phyloP scores from a whole-genome alignment of 2,888 invertebrate genomes.

The Galerucella calmariensis region DNA sequence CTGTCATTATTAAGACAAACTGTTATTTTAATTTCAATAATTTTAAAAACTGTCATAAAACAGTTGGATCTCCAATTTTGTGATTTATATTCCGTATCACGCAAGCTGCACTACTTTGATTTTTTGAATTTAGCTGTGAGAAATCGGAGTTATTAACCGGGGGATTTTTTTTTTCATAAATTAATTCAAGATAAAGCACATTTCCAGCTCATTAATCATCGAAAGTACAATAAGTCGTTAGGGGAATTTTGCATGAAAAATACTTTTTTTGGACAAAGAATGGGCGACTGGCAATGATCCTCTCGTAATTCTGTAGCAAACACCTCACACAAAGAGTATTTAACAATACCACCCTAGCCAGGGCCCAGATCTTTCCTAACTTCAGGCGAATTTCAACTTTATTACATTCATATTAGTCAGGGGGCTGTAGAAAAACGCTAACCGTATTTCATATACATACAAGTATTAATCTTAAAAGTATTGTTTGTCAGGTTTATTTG shows the following conservation, averaged over 20 bases:
- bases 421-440: neutral
- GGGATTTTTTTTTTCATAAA: constrained; percentile 40
- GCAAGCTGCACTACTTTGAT: constrained; percentile 28
- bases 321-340: constrained; percentile 46
- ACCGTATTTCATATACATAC: neutral
- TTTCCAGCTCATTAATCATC: constrained; percentile 59
- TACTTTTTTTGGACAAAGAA: constrained; percentile 57
- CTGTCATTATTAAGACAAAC: neutral
- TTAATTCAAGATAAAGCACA: constrained; percentile 50
- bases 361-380: constrained; percentile 39
- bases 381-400: constrained; percentile 47
- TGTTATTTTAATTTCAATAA: neutral
- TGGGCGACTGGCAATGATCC: constrained; percentile 37
- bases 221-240: constrained; percentile 53
- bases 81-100: too few species aligned
- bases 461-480: neutral
- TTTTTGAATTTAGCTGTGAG: constrained; percentile 26
- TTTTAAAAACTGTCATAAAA: neutral
- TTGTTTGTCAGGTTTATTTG: neutral
- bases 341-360: constrained; percentile 50
- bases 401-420: constrained; percentile 43
- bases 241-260: constrained; percentile 61
- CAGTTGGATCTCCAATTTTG: neutral
- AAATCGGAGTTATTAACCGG: constrained; percentile 37
- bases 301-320: constrained; percentile 40